Base-by-base conservation (phyloP, 2,113 vertebrate species). In the Numenius arquata region DNA sequence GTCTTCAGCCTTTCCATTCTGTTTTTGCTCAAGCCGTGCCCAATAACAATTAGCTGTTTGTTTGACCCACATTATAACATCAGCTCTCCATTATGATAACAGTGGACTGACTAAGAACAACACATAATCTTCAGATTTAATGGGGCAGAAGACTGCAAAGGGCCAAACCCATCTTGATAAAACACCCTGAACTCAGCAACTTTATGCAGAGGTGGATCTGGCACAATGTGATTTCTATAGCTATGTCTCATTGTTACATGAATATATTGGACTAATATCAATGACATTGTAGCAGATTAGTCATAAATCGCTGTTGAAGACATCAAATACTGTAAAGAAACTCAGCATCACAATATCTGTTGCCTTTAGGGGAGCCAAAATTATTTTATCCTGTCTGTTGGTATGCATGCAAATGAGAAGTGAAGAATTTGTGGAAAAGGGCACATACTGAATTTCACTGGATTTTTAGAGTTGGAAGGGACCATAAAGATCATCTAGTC, bases 11-110 rank as follows among this genome's bases (percentile, higher is more conserved):
- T 94, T 87, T 94, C 63, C 50, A 34, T 89, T 92, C 83, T 88
- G 68, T 61, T 95, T 96, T 89, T 67, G 68, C 90, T 88, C n/a
- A 62, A 95, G 63, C 90, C 55, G 62, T 93, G 63, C 88, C 79
- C 76, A 92, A 89, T 85, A 94, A 96, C 95, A 96, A 95, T 96
- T 95, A 97, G 92, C 95, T 96, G 92, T 94, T 96, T 97, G 73
- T 87, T 96, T 96, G 95, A 96, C 96, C 94, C 3, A 68, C 86
- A 74, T 90, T 88, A 84, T 88, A 91, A 59, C 55, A 92, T 89
- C 80, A 91, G 45, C 74, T 92, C 80, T 90, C 92, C 77, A 59
- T 96, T 94, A 95, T 76, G 89, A 25, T 92, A 95, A 87, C 83
- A 92, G 88, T 75, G 83, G 83, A 68, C 75, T 48, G 52, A 45